Conservation (phyloP, 1,140 invertebrate genomes). For the Saxidomus purpurata region DNA sequence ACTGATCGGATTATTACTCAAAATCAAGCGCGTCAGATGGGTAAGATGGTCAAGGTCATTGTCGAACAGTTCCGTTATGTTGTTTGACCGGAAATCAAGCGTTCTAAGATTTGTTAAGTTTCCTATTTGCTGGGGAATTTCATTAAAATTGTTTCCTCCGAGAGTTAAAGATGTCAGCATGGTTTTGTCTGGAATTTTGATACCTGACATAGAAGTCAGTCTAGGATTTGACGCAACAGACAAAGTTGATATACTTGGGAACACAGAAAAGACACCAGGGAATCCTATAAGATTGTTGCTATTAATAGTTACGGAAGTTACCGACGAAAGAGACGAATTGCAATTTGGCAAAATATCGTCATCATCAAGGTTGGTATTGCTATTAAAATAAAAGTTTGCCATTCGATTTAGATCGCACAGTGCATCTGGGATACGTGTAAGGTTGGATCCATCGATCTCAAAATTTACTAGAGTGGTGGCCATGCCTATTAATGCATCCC, state of each 20-base stretch:
- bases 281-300: neutral
- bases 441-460: slow-evolving; percentile 1
- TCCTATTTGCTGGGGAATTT: neutral
- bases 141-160: neutral
- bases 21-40: slow-evolving; percentile 9
- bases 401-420: neutral
- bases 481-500: slow-evolving; percentile 2
- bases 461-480: neutral
- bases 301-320: slow-evolving; percentile 7
- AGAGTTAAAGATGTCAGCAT: neutral
- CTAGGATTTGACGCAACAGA: slow-evolving; percentile 8
- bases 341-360: slow-evolving; percentile 26
- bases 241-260: neutral
- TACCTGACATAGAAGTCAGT: neutral
- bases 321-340: neutral
- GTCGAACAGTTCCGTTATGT: slow-evolving; percentile 18
- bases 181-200: neutral
- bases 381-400: neutral
- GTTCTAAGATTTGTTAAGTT: neutral
- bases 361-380: neutral
- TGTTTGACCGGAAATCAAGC: neutral
- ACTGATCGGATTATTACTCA: slow-evolving; percentile 15
- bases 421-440: neutral
- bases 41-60: slow-evolving; percentile 19
- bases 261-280: neutral